A percentile compares a stretch with the other conserved stretches of the same genome.
These are phyloP conservation scores for Kobus ellipsiprymnus DNA, from an alignment of 2,113 vertebrate species.

Conservation along the genomic window DNA sequence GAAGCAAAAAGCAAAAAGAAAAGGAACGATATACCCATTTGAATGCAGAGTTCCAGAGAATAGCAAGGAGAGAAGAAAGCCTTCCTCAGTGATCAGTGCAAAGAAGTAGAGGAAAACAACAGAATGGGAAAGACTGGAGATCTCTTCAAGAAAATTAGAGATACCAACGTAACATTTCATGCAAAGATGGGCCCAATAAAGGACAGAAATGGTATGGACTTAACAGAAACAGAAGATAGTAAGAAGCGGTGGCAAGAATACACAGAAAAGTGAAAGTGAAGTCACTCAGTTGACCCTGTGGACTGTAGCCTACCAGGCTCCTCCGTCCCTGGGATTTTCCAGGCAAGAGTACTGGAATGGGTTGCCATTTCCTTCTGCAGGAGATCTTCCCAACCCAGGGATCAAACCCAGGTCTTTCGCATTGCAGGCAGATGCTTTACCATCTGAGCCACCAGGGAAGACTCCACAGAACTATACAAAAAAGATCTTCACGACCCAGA, in stretches of 20 bases:
- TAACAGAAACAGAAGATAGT: neutral
- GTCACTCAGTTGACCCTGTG: too few relatives aligned
- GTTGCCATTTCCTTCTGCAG: too few relatives aligned
- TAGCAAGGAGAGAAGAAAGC: neutral
- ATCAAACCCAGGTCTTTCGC: too few relatives aligned
- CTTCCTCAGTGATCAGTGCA: neutral
- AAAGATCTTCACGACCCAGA: too few relatives aligned
- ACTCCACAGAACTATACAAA: too few relatives aligned
- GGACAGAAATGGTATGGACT: neutral
- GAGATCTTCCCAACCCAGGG: too few relatives aligned
- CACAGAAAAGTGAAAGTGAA: too few relatives aligned
- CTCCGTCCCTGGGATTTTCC: too few relatives aligned
- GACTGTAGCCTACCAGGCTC: too few relatives aligned
- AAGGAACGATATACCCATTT: neutral
- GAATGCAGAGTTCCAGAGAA: neutral
- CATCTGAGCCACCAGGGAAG: too few relatives aligned
- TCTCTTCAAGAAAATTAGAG: neutral
- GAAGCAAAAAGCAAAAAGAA: neutral
- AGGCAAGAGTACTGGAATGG: too few relatives aligned
- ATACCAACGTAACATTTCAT: neutral
- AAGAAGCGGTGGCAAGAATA: neutral
- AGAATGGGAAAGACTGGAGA: neutral
- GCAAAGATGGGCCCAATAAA: neutral
- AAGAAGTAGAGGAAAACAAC: neutral
- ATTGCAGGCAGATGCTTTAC: too few relatives aligned